Percentiles rank a stretch among this genome's conserved stretches.
Evolutionary conservation across 2,888 invertebrate genomes (phyloP).

Genomic region (Artemia sp.): DNA sequence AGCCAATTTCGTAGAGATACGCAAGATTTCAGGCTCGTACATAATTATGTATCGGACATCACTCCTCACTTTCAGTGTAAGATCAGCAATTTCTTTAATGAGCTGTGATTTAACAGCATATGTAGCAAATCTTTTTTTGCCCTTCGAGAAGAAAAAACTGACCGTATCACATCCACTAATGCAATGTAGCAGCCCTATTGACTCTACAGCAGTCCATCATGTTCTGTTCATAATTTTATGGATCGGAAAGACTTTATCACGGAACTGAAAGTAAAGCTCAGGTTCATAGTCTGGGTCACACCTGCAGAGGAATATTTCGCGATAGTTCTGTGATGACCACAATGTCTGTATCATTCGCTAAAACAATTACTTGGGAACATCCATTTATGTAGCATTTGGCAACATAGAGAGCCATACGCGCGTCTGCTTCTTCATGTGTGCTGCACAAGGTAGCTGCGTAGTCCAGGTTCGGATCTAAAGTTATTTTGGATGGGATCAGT

Average conservation of each 20-base stretch:
- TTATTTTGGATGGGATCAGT: constrained; percentile 6
- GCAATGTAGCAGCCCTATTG: no score
- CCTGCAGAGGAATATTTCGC: not conserved
- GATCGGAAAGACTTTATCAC: not conserved
- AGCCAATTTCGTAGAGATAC: no score
- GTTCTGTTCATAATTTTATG: no score
- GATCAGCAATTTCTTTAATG: no score
- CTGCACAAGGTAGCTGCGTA: not conserved
- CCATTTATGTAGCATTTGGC: not conserved
- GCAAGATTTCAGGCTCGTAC: no score
- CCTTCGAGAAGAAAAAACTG: no score
- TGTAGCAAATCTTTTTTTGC: no score
- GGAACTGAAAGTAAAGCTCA: not conserved
- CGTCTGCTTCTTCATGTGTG: not conserved
- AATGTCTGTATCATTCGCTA: not conserved
- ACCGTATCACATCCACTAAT: no score
- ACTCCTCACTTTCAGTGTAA: no score
- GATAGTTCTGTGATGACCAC: not conserved
- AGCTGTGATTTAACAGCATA: no score
- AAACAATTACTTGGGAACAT: not conserved
- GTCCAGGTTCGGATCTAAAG: not conserved
- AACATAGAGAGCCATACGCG: not conserved
- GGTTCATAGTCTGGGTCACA: not conserved
- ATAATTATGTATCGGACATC: no score
- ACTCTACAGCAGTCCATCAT: no score